Percentiles rank a stretch among this genome's conserved stretches.
Conservation (phyloP, 2,797 vertebrate species). For the Lepidocolaptes lacrymiger region DNA sequence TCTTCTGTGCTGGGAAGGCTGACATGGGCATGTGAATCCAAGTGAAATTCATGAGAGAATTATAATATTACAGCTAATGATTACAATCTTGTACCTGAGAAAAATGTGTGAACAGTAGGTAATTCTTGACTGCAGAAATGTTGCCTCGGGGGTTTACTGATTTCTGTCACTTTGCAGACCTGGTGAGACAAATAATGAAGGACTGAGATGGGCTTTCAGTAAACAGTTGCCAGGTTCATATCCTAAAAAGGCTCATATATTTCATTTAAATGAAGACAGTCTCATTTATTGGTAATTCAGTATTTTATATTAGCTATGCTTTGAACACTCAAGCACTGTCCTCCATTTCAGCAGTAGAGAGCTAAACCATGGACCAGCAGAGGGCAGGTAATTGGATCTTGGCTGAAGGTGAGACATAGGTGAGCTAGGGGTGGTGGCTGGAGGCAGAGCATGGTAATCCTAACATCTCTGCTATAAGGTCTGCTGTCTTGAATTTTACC, state of each 20-base stretch:
- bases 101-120: background rate
- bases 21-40: background rate
- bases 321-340: background rate
- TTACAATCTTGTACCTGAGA: background rate
- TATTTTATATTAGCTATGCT: background rate
- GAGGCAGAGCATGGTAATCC: background rate
- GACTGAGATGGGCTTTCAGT: background rate
- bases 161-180: background rate
- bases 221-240: background rate
- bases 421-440: background rate
- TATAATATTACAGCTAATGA: background rate
- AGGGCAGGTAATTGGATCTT: background rate
- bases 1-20: background rate
- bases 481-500: background rate
- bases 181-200: background rate
- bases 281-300: background rate
- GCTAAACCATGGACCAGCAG: background rate
- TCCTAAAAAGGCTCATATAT: background rate
- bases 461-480: background rate
- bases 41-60: background rate
- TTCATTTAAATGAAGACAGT: background rate
- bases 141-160: background rate
- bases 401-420: background rate
- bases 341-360: background rate
- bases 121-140: background rate